Evolutionary conservation across 2,888 invertebrate genomes (phyloP).

Genomic region (Meloe dianella): DNA sequence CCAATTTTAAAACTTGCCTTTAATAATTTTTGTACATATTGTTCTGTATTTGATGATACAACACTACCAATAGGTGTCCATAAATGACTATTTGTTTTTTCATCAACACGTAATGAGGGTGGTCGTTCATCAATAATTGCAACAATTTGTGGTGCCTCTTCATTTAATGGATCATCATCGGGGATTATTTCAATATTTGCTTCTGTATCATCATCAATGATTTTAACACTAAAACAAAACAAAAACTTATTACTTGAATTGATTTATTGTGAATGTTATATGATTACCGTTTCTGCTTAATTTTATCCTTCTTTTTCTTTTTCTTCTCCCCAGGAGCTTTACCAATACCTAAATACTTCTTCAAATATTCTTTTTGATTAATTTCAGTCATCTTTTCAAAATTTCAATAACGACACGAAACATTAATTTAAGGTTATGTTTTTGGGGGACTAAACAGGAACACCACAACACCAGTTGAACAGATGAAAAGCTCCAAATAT

Average conservation of each 20-base stretch:
- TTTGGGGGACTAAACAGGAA: not conserved
- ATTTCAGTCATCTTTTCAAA: conserved; percentile 60
- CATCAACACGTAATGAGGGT: conserved; percentile 63
- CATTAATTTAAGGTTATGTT: not conserved
- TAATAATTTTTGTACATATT: conserved; percentile 24
- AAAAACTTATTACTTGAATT: not conserved
- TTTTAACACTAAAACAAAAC: conserved; percentile 68
- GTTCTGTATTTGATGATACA: conserved; percentile 15
- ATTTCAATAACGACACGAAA: not conserved
- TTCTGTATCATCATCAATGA: conserved; percentile 84
- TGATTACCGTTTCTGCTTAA: conserved; percentile 39
- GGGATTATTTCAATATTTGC: conserved; percentile 68
- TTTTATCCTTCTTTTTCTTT: conserved; percentile 66
- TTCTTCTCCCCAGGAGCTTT: conserved; percentile 68
- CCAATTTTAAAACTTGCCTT: conserved; percentile 32
- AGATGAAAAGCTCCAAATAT: not conserved
- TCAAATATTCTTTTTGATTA: conserved; percentile 79
- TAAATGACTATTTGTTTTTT: conserved; percentile 50
- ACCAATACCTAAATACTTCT: conserved; percentile 75
- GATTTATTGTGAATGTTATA: not conserved
- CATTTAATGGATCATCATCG: conserved; percentile 75
- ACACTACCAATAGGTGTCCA: conserved; percentile 53
- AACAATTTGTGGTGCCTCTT: conserved; percentile 90
- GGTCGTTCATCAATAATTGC: conserved; percentile 86
- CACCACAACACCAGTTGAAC: not conserved